phyloP scores from a whole-genome alignment of 1,140 invertebrate species.

The Hesperophylax magnus region DNA sequence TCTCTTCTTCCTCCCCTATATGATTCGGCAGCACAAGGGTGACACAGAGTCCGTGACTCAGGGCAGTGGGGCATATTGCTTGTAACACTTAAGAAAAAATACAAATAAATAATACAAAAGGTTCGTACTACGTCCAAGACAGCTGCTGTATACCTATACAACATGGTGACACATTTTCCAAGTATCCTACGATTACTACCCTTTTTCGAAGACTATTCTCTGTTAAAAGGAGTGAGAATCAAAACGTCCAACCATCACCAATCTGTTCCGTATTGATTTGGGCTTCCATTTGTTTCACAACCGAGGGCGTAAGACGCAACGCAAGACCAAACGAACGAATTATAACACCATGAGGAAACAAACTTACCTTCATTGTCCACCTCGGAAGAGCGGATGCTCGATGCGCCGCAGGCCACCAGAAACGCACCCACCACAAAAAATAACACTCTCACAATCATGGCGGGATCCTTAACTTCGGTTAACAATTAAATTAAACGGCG shows the following conservation, averaged over 20 bases:
- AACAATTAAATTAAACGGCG: slow-evolving; percentile 22
- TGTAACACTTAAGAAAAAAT: no score
- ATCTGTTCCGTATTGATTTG: not conserved
- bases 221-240: not conserved
- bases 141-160: slow-evolving; percentile 38
- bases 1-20: no score
- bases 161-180: slow-evolving; percentile 7
- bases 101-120: no score
- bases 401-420: slow-evolving; percentile 20
- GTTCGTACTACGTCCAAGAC: slow-evolving; percentile 1
- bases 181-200: not conserved
- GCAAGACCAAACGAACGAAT: not conserved
- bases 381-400: slow-evolving; percentile 9
- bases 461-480: slow-evolving; percentile 2
- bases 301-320: no score
- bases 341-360: slow-evolving; percentile 12
- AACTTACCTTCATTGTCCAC: slow-evolving; percentile 47
- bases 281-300: no score
- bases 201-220: not conserved
- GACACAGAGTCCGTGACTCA: no score
- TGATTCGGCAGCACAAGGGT: no score
- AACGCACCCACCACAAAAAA: slow-evolving; percentile 37
- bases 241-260: not conserved
- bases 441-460: slow-evolving; percentile 48
- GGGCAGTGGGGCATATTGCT: no score